A percentile compares a stretch with the other conserved stretches of the same genome.
phyloP scores from a whole-genome alignment of 2,113 vertebrate genomes.

The Vulpes ferrilata region DNA sequence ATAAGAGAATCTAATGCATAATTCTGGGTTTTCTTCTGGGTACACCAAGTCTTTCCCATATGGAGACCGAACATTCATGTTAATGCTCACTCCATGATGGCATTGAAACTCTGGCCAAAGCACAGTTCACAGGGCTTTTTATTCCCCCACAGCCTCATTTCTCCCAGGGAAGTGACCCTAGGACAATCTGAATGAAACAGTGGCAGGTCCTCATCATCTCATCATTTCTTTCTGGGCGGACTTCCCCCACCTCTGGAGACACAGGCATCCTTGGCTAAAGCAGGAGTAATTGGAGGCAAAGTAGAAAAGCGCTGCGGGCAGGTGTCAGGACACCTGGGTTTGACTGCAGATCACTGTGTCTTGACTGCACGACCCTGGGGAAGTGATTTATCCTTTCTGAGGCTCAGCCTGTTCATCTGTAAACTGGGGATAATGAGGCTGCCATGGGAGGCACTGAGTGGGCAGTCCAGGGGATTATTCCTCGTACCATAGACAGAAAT shows the following conservation, averaged over 20 bases:
- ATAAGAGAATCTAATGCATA: not conserved
- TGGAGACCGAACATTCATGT: not conserved
- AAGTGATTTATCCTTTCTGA: not conserved
- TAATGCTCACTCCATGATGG: not conserved
- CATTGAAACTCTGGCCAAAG: not conserved
- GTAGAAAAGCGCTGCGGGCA: not conserved
- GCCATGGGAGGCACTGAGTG: fast-evolving
- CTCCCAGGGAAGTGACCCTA: not conserved
- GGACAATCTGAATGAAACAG: not conserved
- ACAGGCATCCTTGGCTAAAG: not conserved
- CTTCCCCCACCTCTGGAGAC: too few species aligned
- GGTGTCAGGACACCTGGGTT: not conserved
- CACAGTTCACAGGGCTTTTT: not conserved
- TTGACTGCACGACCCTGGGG: not conserved
- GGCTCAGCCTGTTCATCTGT: not conserved
- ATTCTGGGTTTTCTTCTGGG: not conserved
- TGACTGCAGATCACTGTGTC: not conserved
- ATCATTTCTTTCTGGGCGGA: not conserved
- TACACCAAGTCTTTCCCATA: not conserved
- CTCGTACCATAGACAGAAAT: not conserved
- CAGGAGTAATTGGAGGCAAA: not conserved
- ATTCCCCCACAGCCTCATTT: not conserved
- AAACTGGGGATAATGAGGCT: not conserved
- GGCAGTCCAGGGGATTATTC: fast-evolving
- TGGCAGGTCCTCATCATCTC: not conserved